phyloP scores from a whole-genome alignment of 2,113 vertebrate species.

The Sinocyclocheilus grahami region DNA sequence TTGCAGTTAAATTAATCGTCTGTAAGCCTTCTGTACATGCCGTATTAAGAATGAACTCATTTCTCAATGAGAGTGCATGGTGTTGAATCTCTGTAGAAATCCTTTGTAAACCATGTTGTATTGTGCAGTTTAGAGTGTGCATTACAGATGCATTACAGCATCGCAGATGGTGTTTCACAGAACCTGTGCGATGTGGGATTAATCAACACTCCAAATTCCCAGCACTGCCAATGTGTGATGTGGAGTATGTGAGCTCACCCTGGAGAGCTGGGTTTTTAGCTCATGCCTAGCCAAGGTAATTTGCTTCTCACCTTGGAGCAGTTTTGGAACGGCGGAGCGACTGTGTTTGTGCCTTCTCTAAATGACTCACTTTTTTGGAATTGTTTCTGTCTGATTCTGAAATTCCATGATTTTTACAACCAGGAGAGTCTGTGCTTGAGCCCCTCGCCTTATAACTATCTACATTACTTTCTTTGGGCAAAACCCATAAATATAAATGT shows the following conservation, averaged over 20 bases:
- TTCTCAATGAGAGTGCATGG: not conserved
- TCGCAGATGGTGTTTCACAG: slow-evolving; percentile 22
- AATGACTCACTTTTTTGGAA: slow-evolving; percentile 43
- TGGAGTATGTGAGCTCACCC: slow-evolving; percentile 22
- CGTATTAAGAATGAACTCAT: not conserved
- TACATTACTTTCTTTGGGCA: not conserved
- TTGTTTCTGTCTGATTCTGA: slow-evolving; percentile 30
- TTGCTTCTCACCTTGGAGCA: slow-evolving; percentile 44
- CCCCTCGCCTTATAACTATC: not conserved
- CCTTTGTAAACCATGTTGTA: not conserved
- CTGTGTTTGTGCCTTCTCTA: slow-evolving; percentile 18
- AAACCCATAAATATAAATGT: not conserved
- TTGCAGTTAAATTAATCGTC: not conserved
- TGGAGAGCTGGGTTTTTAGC: not conserved
- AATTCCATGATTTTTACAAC: slow-evolving; percentile 41
- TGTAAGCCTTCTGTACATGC: not conserved
- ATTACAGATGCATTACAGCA: slow-evolving; percentile 10
- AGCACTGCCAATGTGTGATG: slow-evolving; percentile 21
- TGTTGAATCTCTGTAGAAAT: not conserved
- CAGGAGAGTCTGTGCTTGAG: not conserved
- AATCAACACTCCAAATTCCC: slow-evolving; percentile 22
- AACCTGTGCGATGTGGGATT: slow-evolving; percentile 18
- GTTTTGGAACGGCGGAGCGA: not conserved
- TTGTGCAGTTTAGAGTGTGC: slow-evolving; percentile 2
- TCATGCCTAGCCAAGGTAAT: slow-evolving; percentile 35